Conservation (phyloP, 2,797 vertebrate genomes). For the Periophthalmus magnuspinnatus region DNA sequence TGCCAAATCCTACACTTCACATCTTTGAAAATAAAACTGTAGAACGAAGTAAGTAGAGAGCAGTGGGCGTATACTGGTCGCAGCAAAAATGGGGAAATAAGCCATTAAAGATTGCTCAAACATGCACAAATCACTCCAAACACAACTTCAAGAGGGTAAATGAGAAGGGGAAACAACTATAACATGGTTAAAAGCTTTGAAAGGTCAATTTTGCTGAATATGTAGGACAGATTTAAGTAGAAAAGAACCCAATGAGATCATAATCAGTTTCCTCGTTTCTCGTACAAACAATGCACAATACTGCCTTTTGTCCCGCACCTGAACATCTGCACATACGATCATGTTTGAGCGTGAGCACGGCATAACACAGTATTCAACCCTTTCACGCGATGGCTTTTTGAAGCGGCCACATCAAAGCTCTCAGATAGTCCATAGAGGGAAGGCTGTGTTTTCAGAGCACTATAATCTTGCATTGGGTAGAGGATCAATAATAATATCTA, state of each 20-base stretch:
- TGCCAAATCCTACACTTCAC: no score
- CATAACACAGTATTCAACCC: not conserved
- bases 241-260: not conserved
- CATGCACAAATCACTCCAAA: no score
- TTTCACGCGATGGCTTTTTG: slow-evolving; percentile 7
- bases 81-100: no score
- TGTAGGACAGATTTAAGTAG: not conserved
- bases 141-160: no score
- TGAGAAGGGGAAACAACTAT: no score
- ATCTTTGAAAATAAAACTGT: no score
- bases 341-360: no score
- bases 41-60: no score
- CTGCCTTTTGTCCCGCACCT: not conserved
- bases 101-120: no score
- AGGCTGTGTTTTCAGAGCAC: slow-evolving; percentile 52
- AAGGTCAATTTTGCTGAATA: no score
- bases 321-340: not conserved
- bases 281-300: not conserved
- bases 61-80: no score
- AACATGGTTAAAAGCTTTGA: no score
- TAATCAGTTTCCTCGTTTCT: not conserved
- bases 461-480: slow-evolving; percentile 42
- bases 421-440: slow-evolving; percentile 38
- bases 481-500: slow-evolving; percentile 69
- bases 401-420: slow-evolving; percentile 24